Percentiles rank a stretch among this genome's conserved stretches.
phyloP scores from a whole-genome alignment of 1,140 invertebrate genomes.

The Bombyx mori region ASM3026992v2 NC_085129.1:15657001-15657500 shows the following conservation, averaged over 20 bases:
- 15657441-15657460: too few species aligned
- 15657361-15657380: too few species aligned
- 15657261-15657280: slow-evolving; percentile 10
- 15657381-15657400: too few species aligned
- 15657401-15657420: too few species aligned
- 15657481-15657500: too few species aligned
- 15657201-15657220: slow-evolving; percentile 18
- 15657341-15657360: too few species aligned
- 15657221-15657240: slow-evolving; percentile 31
- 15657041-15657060: not conserved
- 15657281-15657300: not conserved
- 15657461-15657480: too few species aligned
- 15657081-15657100: slow-evolving; percentile 17
- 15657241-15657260: slow-evolving; percentile 4
- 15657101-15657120: not conserved
- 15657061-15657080: slow-evolving; percentile 7
- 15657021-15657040: not conserved
- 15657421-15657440: too few species aligned
- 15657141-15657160: not conserved
- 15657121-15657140: slow-evolving; percentile 6
- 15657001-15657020: too few species aligned
- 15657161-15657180: not conserved
- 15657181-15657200: not conserved
- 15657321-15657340: too few species aligned
- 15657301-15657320: too few species aligned